Conservation (phyloP, 2,797 vertebrate species). For the Platalea minor region DNA sequence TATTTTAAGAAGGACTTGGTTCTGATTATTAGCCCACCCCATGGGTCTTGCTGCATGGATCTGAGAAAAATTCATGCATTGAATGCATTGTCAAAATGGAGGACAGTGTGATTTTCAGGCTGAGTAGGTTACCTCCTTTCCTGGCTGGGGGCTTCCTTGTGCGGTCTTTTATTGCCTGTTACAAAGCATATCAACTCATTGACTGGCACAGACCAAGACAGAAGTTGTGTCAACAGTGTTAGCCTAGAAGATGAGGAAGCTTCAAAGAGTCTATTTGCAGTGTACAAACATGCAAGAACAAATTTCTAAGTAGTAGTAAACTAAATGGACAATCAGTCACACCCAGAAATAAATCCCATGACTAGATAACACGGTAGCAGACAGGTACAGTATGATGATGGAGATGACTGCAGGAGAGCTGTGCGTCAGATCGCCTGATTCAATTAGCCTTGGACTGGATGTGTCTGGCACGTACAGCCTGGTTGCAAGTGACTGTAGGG, state of each 20-base stretch:
- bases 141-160: background rate
- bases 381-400: background rate
- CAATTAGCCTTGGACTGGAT: background rate
- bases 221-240: background rate
- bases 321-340: background rate
- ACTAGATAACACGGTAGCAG: background rate
- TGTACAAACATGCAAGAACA: background rate
- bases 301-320: background rate
- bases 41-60: background rate
- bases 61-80: background rate
- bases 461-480: accelerated
- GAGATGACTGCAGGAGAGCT: background rate
- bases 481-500: background rate
- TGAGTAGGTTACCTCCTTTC: background rate
- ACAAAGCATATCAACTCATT: background rate
- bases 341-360: background rate
- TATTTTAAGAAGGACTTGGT: background rate
- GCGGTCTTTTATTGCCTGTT: background rate
- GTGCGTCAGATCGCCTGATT: background rate
- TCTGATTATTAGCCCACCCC: background rate
- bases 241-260: background rate
- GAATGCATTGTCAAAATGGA: background rate
- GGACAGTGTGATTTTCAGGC: background rate
- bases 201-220: background rate
- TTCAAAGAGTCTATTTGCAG: background rate